Base-by-base conservation (phyloP, 2,797 vertebrate species). In the Myoxocephalus aenaeus region DNA sequence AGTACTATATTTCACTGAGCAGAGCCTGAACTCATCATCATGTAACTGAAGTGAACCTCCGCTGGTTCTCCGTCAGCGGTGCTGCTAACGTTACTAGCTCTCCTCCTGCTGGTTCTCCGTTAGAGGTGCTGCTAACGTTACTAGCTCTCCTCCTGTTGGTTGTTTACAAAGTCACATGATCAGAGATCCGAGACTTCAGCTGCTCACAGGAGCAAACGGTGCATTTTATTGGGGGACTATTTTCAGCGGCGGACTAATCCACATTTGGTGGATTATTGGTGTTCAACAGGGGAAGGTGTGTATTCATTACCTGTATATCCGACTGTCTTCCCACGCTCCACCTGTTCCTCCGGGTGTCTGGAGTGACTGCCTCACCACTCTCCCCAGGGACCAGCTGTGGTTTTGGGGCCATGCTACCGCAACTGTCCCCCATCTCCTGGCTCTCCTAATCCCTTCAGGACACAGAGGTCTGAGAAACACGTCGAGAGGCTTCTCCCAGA, bases 401-500 rank as follows among this genome's bases (percentile, higher is more conserved):
- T 68, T 81, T 29, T 34, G 65, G 12, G 83, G 69, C 67, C 65
- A 10, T 32, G 51, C 65, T 38, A 18, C 76, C 7, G 2, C 65
- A 34, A 46, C 36, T 0, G 29, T 22, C 68, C 64, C 36, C 59
- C 27, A 29, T n/a, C 59, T 17, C 3, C 65, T 14, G 32, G 40
- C 7, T 48, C 56, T 73, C 53, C 8, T 62, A 72, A 76, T 77
- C 74, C 80, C 86, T 72, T 53, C 73, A 79, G 79, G 77, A 20
- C 48, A 36, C 1, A 3, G 4, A 67, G 65, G 66, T 81, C 82
- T 92, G 90, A 90, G 89, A 92, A 92, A 67, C 72, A 25, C 7
- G 0, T 36, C 5, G 42, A 57, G 51, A 44, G 18, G 68, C 22
- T 66, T 84, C 87, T 91, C 90, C 87, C 90, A 91, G 80, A 62